Percentiles rank a stretch among this genome's conserved stretches.
Evolutionary conservation across 2,113 vertebrate genomes (phyloP).

Genomic region (Rhinoptilus africanus): DNA sequence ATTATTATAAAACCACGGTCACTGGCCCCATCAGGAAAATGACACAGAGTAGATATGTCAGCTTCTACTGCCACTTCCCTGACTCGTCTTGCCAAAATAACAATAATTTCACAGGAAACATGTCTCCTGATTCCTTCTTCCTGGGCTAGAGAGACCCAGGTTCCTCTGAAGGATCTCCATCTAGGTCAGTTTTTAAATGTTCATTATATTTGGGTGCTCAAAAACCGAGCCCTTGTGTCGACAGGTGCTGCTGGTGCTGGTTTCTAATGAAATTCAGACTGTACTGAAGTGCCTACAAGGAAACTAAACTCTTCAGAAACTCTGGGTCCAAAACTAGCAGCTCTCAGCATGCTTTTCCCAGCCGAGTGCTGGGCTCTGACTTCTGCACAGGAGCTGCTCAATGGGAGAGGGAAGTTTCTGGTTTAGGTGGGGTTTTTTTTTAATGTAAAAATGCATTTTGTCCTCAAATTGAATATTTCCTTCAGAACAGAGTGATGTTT

Average conservation of each 20-base stretch:
- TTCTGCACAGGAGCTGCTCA: not conserved
- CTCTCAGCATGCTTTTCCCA: not conserved
- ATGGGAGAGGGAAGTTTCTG: not conserved
- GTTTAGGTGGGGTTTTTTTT: not conserved
- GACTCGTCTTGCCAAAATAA: not conserved
- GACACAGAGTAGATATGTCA: not conserved
- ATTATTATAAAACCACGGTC: not conserved
- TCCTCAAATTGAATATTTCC: conserved; percentile 40
- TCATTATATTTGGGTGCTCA: not conserved
- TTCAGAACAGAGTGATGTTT: not conserved
- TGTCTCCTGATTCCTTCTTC: not conserved
- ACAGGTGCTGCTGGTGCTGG: not conserved
- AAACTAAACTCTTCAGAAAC: not conserved
- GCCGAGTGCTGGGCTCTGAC: not conserved
- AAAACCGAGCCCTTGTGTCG: not conserved
- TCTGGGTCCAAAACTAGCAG: not conserved
- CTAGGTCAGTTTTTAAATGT: not conserved
- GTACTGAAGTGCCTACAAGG: not conserved
- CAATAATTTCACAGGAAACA: not conserved
- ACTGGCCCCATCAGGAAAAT: not conserved
- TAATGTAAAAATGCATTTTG: not conserved
- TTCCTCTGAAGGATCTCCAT: not conserved
- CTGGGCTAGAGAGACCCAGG: not conserved
- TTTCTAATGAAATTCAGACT: not conserved
- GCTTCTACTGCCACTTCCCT: not conserved